Percentiles rank a stretch among this genome's conserved stretches.
These are phyloP conservation scores for Zingel zingel DNA, from an alignment of 2,113 vertebrate species.

Conservation along the genomic window DNA sequence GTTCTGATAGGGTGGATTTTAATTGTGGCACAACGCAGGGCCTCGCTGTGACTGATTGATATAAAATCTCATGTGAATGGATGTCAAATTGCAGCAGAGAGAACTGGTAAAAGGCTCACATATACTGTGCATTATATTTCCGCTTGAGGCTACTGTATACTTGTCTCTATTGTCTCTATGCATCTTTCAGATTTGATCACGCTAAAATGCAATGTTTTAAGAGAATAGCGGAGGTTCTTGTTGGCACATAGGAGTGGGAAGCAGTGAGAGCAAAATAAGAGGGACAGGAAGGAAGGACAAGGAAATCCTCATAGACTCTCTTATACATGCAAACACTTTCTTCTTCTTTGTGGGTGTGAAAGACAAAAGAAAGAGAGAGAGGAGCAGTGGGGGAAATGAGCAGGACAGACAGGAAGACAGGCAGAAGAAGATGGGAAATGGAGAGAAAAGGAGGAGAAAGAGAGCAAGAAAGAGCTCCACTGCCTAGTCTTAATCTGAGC, in stretches of 20 bases:
- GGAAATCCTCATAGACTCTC: conserved; percentile 63
- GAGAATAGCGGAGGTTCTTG: not conserved
- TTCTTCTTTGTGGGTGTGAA: conserved; percentile 60
- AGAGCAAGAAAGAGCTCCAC: conserved; percentile 95
- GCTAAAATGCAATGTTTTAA: conserved; percentile 24
- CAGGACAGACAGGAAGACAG: conserved; percentile 77
- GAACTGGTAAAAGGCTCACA: conserved; percentile 57
- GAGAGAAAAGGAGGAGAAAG: conserved; percentile 90
- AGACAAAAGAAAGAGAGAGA: conserved; percentile 42
- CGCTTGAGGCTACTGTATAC: not conserved
- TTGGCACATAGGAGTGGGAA: conserved; percentile 4
- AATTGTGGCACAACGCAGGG: conserved; percentile 74
- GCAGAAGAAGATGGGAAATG: conserved; percentile 83
- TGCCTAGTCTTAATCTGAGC: conserved; percentile 99
- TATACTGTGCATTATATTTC: conserved; percentile 5
- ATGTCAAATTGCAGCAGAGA: conserved; percentile 62
- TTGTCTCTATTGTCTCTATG: not conserved
- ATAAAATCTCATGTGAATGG: conserved; percentile 65
- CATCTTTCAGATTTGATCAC: conserved; percentile 7
- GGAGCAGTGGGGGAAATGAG: conserved; percentile 41
- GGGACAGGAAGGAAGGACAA: conserved; percentile 45
- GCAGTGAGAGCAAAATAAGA: conserved; percentile 9
- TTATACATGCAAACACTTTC: conserved; percentile 64
- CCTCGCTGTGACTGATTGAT: conserved; percentile 67
- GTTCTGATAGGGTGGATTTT: conserved; percentile 78